phyloP scores from a whole-genome alignment of 2,888 invertebrate species.

The Archaeoteleia sp. region DNA sequence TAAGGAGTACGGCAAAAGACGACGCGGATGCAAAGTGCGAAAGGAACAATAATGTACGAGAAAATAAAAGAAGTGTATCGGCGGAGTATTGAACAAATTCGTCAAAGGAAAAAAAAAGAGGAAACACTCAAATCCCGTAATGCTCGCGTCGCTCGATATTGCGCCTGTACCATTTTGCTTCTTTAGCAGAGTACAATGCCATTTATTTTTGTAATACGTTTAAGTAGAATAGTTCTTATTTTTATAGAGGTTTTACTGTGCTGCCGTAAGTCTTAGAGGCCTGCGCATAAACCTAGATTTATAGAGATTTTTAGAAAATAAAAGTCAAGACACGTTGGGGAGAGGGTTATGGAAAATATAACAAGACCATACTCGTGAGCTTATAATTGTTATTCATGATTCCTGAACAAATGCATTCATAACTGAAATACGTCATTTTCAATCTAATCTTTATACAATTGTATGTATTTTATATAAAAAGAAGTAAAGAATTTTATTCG shows the following conservation, averaged over 20 bases:
- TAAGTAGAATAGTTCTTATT: constrained; percentile 70
- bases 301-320: constrained; percentile 36
- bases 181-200: constrained; percentile 74
- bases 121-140: constrained; percentile 56
- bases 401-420: too few species aligned
- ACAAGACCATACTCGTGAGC: constrained; percentile 5
- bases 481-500: constrained; percentile 18
- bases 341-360: constrained; percentile 36
- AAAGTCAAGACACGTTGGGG: constrained; percentile 18
- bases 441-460: too few species aligned
- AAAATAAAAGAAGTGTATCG: constrained; percentile 18
- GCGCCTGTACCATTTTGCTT: constrained; percentile 74
- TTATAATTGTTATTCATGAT: constrained; percentile 24
- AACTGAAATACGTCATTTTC: too few species aligned
- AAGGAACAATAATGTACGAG: constrained; percentile 49
- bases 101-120: constrained; percentile 20
- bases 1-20: constrained; percentile 45
- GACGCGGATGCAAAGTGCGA: constrained; percentile 52
- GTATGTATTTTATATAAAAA: too few species aligned
- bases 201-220: constrained; percentile 75
- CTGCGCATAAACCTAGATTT: constrained; percentile 65
- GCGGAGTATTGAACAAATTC: constrained; percentile 13
- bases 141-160: constrained; percentile 71
- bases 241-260: constrained; percentile 64
- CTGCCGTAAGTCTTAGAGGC: constrained; percentile 73